phyloP scores from a whole-genome alignment of 2,113 vertebrate genomes.

The Genyomyrus donnyi region DNA sequence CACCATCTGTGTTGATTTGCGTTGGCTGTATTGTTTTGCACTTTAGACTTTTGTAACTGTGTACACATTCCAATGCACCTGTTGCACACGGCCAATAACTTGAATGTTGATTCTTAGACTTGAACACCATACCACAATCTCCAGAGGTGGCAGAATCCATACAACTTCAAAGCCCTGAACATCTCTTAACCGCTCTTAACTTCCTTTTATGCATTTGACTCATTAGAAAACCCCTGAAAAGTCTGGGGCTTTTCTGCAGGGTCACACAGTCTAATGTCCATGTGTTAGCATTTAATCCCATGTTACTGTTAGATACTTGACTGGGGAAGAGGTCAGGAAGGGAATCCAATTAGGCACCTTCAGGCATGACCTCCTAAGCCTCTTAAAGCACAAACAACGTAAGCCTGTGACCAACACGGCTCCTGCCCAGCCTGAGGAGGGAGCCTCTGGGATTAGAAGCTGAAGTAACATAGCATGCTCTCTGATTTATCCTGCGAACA shows the following conservation, averaged over 20 bases:
- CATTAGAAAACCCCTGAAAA: neutral
- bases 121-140: neutral
- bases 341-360: conserved; percentile 18
- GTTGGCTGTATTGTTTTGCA: neutral
- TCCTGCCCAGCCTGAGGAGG: neutral
- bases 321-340: neutral
- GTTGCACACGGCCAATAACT: neutral
- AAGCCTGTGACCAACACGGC: neutral
- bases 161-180: neutral
- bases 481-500: neutral
- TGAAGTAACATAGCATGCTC: neutral
- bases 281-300: neutral
- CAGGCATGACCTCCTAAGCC: neutral
- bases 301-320: neutral
- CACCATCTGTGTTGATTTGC: too few species aligned
- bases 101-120: neutral
- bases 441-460: neutral
- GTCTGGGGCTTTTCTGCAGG: neutral
- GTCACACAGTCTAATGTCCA: neutral
- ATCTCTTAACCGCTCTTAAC: neutral
- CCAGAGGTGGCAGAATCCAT: neutral
- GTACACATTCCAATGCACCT: neutral
- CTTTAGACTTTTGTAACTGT: neutral
- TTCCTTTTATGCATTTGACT: neutral
- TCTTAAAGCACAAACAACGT: neutral